These are phyloP conservation scores for Metallyticus violacea DNA, from an alignment of 2,888 invertebrate species.

Conservation along the genomic window DNA sequence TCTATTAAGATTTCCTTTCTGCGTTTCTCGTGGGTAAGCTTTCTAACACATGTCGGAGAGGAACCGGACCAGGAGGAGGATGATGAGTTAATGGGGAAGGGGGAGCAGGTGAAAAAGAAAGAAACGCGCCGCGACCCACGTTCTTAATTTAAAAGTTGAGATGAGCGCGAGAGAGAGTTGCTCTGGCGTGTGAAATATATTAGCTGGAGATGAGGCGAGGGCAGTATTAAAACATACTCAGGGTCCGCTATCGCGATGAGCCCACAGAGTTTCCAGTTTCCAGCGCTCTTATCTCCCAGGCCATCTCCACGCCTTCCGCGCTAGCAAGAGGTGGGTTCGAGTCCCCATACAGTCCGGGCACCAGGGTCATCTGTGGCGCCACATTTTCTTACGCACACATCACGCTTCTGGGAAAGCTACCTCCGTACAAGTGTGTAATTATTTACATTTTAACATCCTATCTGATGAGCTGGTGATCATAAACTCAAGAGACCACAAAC, in stretches of 20 bases:
- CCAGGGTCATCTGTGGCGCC: no score
- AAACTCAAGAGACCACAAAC: no score
- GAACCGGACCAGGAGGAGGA: neutral
- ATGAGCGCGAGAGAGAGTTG: neutral
- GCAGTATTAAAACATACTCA: neutral
- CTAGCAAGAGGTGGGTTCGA: constrained; percentile 7
- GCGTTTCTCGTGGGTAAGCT: neutral
- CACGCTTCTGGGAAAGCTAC: no score
- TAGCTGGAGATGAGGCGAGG: neutral
- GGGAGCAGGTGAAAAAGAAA: constrained; percentile 1
- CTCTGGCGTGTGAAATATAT: constrained; percentile 1
- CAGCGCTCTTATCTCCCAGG: constrained; percentile 1
- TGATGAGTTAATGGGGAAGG: neutral
- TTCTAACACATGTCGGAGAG: neutral
- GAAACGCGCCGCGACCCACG: neutral
- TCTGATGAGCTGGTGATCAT: no score
- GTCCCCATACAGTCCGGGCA: constrained; percentile 1
- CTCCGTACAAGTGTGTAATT: no score
- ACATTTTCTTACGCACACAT: no score
- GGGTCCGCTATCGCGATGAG: neutral
- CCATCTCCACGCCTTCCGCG: neutral
- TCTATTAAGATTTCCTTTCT: neutral
- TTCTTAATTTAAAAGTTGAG: constrained; percentile 16
- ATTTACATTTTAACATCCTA: no score
- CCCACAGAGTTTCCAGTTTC: constrained; percentile 11